Evolutionary conservation across 2,113 vertebrate species (phyloP), one percentile per base, ranked within the genome.

Genomic region (Otocyon megalotis): DNA sequence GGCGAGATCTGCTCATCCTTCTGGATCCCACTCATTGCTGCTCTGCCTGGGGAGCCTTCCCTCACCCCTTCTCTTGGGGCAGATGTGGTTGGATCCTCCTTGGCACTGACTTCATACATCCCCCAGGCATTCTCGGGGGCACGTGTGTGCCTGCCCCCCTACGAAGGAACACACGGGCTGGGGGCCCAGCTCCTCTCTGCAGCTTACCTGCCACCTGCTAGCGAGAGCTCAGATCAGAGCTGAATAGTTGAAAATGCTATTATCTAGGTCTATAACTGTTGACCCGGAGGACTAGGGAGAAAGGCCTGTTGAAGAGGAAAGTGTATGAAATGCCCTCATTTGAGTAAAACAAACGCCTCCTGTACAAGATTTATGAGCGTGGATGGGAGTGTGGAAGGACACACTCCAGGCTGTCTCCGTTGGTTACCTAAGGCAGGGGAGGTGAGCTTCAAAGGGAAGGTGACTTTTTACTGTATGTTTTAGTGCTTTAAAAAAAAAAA

Each of bases 381-480:
- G 48, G 19, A 48, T 10, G 22, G 13, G 13, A 56, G 32, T 54
- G 2, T 5, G 10, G 50, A 22, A 48, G 30, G 30, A 13, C 0
- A 12, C 35, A 3, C 0, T 4, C 30, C 1, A 3, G 10, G 9
- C 50, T 63, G 14, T 26, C 48, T 71, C 54, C 26, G 0, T 10
- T 58, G 30, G 8, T 28, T n/a, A 12, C 30, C 16, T 54, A 8
- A 37, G 6, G 16, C 13, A 28, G 37, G 71, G 37, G 43, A 76
- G 8, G 35, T 10, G 9, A 3, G 11, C 20, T 26, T 1, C 30
- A 30, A 43, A 85, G 20, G 43, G 37, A 67, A 37, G 37, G 60
- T 28, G 30, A 28, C 53, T 37, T 95, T 79, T 90, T 4, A 37
- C 20, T 67, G 19, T 6, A 22, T 6, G 2, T 71, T n/a, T 48